Evolutionary conservation across 2,797 vertebrate genomes (phyloP).

Genomic region (Otolemur crassicaudatus): DNA sequence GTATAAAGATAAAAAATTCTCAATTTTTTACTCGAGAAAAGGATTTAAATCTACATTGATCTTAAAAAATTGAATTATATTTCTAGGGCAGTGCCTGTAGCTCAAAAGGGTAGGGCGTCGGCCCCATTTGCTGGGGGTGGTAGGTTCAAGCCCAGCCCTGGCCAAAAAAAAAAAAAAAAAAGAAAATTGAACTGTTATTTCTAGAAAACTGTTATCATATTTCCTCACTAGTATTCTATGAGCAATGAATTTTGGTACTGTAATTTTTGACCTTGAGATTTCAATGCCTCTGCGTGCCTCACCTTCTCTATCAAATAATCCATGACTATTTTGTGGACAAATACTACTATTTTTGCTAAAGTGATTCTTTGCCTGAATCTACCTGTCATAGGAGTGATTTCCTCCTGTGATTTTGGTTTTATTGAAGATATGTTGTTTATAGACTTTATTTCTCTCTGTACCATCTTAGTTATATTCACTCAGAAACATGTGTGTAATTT

Average conservation of each 20-base stretch:
- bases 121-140: too few relatives aligned
- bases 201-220: not conserved
- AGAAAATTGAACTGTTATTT: not conserved
- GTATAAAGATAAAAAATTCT: constrained; percentile 27
- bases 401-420: not conserved
- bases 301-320: not conserved
- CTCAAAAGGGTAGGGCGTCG: too few relatives aligned
- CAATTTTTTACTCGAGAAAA: not conserved
- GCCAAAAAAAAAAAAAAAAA: too few relatives aligned
- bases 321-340: not conserved
- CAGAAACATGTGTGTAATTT: constrained; percentile 41
- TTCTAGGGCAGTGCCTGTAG: not conserved
- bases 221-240: not conserved
- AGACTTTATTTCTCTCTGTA: not conserved
- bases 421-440: constrained; percentile 4
- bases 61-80: constrained; percentile 41
- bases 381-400: not conserved
- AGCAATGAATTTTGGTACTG: not conserved
- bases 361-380: not conserved
- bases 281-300: not conserved
- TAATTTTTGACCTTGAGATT: not conserved
- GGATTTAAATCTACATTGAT: not conserved
- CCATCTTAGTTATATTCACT: not conserved
- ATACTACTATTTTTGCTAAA: not conserved
- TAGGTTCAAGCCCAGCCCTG: too few relatives aligned